Evolutionary conservation across 2,888 invertebrate species (phyloP).

Genomic region (Lasioglossum villosulum): DNA sequence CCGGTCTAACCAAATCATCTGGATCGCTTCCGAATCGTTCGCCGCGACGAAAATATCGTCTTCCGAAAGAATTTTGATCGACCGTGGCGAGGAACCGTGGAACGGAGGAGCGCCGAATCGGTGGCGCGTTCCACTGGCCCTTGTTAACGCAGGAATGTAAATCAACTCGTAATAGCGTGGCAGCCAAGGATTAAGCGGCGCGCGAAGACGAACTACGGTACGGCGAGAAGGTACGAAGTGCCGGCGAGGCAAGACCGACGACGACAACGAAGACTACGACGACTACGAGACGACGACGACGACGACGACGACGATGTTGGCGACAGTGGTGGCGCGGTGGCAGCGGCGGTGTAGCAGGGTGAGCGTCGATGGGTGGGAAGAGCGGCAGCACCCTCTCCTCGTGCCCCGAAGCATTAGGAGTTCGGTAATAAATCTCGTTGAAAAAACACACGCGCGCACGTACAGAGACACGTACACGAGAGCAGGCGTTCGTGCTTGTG

Average conservation of each 20-base stretch:
- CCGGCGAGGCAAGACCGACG: slow-evolving; percentile 34
- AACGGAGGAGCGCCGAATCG: slow-evolving; percentile 46
- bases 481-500: slow-evolving; percentile 30
- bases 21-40: background rate
- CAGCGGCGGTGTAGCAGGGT: slow-evolving; percentile 39
- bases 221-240: slow-evolving; percentile 56
- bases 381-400: slow-evolving; percentile 66
- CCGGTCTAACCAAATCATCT: background rate
- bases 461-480: slow-evolving; percentile 43
- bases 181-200: slow-evolving; percentile 66
- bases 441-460: slow-evolving; percentile 79
- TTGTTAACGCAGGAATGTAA: slow-evolving; percentile 72
- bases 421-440: slow-evolving; percentile 83
- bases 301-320: slow-evolving; percentile 31
- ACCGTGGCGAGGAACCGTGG: slow-evolving; percentile 2
- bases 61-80: background rate
- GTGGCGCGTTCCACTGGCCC: slow-evolving; percentile 52
- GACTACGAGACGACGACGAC: slow-evolving; percentile 26
- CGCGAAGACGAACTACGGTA: slow-evolving; percentile 60
- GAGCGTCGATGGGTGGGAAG: slow-evolving; percentile 59
- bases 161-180: slow-evolving; percentile 69
- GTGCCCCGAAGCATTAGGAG: slow-evolving; percentile 79
- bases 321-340: slow-evolving; percentile 29
- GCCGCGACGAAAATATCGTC: slow-evolving; percentile 1
- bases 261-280: slow-evolving; percentile 13